These are phyloP conservation scores for Agelaius phoeniceus DNA, from an alignment of 2,113 vertebrate genomes.

Conservation along the genomic window DNA sequence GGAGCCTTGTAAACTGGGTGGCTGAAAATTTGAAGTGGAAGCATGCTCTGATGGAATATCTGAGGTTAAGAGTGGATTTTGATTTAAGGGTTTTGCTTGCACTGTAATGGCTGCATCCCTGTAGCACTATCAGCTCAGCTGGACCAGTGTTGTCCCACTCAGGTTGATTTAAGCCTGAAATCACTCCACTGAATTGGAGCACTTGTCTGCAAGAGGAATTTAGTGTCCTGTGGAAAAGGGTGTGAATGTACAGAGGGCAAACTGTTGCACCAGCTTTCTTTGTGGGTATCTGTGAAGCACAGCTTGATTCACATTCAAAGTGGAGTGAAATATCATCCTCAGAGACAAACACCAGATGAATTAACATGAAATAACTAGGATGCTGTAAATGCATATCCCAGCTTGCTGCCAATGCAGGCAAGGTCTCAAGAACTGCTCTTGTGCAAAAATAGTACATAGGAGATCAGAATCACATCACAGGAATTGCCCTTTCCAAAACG, in stretches of 20 bases:
- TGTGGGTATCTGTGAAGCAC: not conserved
- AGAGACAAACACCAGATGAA: not conserved
- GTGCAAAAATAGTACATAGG: conserved; percentile 18
- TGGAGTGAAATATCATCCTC: conserved; percentile 22
- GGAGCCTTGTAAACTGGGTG: not conserved
- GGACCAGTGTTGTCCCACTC: not conserved
- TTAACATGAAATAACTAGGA: conserved; percentile 20
- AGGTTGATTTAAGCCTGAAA: conserved; percentile 34
- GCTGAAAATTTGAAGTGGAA: not conserved
- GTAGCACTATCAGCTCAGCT: not conserved
- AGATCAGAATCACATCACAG: not conserved
- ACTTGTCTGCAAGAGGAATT: conserved; percentile 40
- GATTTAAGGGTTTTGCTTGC: conserved; percentile 5
- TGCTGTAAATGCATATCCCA: conserved; percentile 5
- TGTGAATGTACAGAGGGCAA: conserved; percentile 9
- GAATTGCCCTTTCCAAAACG: conserved; percentile 35
- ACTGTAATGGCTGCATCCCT: not conserved
- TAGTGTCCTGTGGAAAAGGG: not conserved
- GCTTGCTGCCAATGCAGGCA: conserved; percentile 13
- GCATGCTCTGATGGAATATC: not conserved
- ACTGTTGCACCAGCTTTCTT: not conserved
- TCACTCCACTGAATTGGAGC: not conserved
- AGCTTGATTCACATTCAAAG: conserved; percentile 18
- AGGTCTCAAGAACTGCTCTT: conserved; percentile 17
- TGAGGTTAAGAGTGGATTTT: not conserved